Evolutionary conservation across 64 coral and sea anemone genomes (phyloP).

Genomic region (Anthopleura sola): DNA sequence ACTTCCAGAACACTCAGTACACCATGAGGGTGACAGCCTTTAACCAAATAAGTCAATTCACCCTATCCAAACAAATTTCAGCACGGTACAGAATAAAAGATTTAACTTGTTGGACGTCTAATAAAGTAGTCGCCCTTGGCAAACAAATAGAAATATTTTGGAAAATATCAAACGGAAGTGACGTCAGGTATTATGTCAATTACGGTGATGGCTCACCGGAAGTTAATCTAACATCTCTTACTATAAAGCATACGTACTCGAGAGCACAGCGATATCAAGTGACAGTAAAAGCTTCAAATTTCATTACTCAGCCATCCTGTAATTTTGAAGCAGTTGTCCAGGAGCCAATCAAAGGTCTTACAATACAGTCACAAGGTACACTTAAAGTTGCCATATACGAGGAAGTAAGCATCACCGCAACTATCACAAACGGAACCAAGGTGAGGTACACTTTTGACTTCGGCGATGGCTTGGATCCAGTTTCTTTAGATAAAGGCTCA

Average conservation of each 20-base stretch:
- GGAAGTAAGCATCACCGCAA: neutral
- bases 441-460: slow-evolving; percentile 60
- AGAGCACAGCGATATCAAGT: slow-evolving; percentile 18
- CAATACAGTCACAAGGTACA: slow-evolving; percentile 16
- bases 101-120: slow-evolving; percentile 14
- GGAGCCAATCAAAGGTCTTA: slow-evolving; percentile 47
- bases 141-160: slow-evolving; percentile 24
- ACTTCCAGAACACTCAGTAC: slow-evolving; percentile 6
- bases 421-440: slow-evolving; percentile 19
- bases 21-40: slow-evolving; percentile 39
- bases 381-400: neutral
- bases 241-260: slow-evolving; percentile 39
- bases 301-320: slow-evolving; percentile 1
- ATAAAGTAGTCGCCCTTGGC: neutral
- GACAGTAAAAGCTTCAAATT: slow-evolving; percentile 48
- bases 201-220: slow-evolving; percentile 47
- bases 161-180: slow-evolving; percentile 62
- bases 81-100: slow-evolving; percentile 58
- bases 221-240: slow-evolving; percentile 13
- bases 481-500: neutral
- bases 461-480: slow-evolving; percentile 35
- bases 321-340: slow-evolving; percentile 26
- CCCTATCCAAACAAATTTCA: slow-evolving; percentile 24
- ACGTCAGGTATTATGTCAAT: slow-evolving; percentile 45
- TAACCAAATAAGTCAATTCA: slow-evolving; percentile 60